Base-by-base conservation (phyloP, 2,888 invertebrate genomes). In the Disparrhopalites patrizii region DNA sequence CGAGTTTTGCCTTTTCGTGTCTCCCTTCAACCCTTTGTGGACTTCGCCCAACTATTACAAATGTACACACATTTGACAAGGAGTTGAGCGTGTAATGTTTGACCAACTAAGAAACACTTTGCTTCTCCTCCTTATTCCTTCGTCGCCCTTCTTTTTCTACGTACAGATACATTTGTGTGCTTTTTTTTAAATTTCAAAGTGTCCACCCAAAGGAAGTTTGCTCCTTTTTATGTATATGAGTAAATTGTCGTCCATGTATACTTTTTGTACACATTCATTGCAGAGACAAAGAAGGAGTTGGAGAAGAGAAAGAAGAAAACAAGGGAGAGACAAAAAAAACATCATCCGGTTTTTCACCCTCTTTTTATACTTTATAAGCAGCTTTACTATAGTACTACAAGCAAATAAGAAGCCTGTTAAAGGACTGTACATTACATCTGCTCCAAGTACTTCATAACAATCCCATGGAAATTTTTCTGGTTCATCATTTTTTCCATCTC, bases 301-400 rank as follows among this genome's bases (percentile, higher is more conserved):
- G n/a, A n/a, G n/a, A n/a, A n/a, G n/a, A n/a, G n/a, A n/a, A n/a
- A n/a, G n/a, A n/a, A n/a, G n/a, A n/a, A n/a, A n/a, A n/a, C n/a
- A n/a, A n/a, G n/a, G n/a, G 13, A 10, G 40, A 18, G 40, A 23
- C 20, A 47, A 8, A 47, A n/a, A 47, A 47, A 47, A 47, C 20
- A 47, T 23, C 47, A 47, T 47, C 47, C 47, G 47, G 47, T 47
- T 47, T 47, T 47, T 47, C 47, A 47, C 47, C 47, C 47, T 47
- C 47, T 47, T 47, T 23, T 23, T 8, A 15, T 47, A n/a, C n/a
- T n/a, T n/a, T n/a, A n/a, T 47, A 47, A 47, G 47, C 47, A 47
- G 47, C 47, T 47, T 47, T 23, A 23, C 23, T 47, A 23, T 47
- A 47, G n/a, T n/a, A n/a, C n/a, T n/a, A n/a, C n/a, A n/a, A n/a